Conservation (phyloP, 1,140 invertebrate species). For the Sesamia nonagrioides region DNA sequence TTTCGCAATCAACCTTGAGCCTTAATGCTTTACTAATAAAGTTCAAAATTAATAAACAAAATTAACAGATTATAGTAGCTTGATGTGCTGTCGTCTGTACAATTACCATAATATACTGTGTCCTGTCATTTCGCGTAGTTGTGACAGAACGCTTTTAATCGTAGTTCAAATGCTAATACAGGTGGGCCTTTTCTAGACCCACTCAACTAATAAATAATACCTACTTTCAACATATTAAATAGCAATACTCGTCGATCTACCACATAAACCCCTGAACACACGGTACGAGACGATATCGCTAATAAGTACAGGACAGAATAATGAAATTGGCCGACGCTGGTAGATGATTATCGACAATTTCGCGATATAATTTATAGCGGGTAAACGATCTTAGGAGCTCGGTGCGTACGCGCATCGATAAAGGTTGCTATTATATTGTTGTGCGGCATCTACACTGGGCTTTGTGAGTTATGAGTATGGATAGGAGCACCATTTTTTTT, state of each 20-base stretch:
- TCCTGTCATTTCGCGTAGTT: no score
- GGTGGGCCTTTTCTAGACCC: neutral
- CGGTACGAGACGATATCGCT: constrained; percentile 42
- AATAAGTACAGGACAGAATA: constrained; percentile 67
- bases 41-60: no score
- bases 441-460: constrained; percentile 31
- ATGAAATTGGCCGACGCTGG: constrained; percentile 63
- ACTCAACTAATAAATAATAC: no score
- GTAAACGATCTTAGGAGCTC: constrained; percentile 61
- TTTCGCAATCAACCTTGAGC: no score
- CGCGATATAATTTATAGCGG: constrained; percentile 69
- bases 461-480: neutral
- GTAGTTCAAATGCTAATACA: neutral
- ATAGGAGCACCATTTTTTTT: neutral
- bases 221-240: constrained; percentile 3
- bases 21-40: no score
- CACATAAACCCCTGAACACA: constrained; percentile 25
- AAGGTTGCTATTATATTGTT: constrained; percentile 71
- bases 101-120: no score
- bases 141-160: no score
- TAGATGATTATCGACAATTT: constrained; percentile 68
- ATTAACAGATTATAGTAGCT: no score
- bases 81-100: no score
- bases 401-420: constrained; percentile 71
- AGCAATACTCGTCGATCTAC: neutral